A percentile compares a stretch with the other conserved stretches of the same genome.
These are phyloP conservation scores for Acestrorhynchus altus DNA, from an alignment of 2,797 vertebrate genomes.

Conservation along the genomic window DNA sequence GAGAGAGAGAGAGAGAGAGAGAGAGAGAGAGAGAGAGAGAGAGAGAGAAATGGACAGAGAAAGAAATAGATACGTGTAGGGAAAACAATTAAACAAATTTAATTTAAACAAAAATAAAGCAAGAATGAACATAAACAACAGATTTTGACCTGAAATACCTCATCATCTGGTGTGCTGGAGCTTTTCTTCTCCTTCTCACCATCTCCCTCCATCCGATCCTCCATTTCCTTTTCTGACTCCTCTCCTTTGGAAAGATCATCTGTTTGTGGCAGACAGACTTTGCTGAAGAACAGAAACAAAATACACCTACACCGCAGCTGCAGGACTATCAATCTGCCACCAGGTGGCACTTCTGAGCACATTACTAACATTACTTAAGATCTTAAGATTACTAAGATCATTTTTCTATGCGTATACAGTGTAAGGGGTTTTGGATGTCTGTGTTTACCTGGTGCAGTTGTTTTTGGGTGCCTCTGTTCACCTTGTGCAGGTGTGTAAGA, in stretches of 20 bases:
- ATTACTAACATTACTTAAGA: too few species aligned
- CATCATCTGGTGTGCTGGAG: slow-evolving; percentile 70
- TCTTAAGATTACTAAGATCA: too few species aligned
- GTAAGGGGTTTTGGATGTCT: background rate
- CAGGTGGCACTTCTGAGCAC: background rate
- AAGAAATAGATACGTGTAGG: background rate
- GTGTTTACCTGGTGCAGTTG: background rate
- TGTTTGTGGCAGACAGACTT: slow-evolving; percentile 54
- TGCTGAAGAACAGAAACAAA: background rate
- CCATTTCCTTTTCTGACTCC: slow-evolving; percentile 72
- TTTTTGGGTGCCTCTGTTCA: background rate
- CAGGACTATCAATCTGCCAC: background rate
- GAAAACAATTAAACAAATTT: background rate
- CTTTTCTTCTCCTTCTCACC: slow-evolving; percentile 69
- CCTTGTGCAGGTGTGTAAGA: background rate
- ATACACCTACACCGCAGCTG: background rate
- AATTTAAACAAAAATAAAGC: too few species aligned
- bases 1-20: background rate
- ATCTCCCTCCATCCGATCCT: slow-evolving; percentile 76
- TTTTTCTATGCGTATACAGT: background rate
- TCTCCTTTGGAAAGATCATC: slow-evolving; percentile 79
- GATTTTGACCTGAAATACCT: slow-evolving; percentile 64
- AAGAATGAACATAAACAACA: background rate
- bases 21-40: background rate
- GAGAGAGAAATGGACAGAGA: background rate